Base-by-base conservation (phyloP, 1,140 invertebrate genomes). In the Magallana gigas region DNA sequence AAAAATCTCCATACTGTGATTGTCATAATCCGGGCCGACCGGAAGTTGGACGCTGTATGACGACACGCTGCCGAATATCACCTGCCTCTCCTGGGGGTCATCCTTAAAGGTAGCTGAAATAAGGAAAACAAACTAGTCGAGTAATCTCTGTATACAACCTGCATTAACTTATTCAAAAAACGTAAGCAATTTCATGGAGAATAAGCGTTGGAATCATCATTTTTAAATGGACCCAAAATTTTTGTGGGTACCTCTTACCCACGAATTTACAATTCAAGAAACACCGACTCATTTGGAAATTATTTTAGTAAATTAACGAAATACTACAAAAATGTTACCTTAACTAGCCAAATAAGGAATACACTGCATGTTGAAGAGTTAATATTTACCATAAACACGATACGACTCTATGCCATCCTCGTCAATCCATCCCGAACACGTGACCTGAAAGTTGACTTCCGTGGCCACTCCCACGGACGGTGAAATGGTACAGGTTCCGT, bases 401-500 rank as follows among this genome's bases (percentile, higher is more conserved):
- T 93, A 94, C 14, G 85, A 81, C 1, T 56, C 84, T 14, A 94
- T 91, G 57, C 91, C 88, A 62, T 94, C 89, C 4, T 87, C 84
- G 84, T 93, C 92, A n/a, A 56, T 76, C 93, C 91, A 92, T 29
- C 87, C 90, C 6, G 16, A 59, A 64, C 92, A 93, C 6, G 18
- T 85, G 58, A 93, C 86, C n/a, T 83, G 87, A 68, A 91, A 94
- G 18, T 18, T 85, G 1, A 68, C 91, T 58, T 84, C 9, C 29
- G 76, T 84, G 59, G 89, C 88, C 14, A 83, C 89, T 3, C 91
- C 90, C 6, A 85, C 71, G 7, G 29, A 16, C 0, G 92, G 92
- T 4, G 85, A 62, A 8, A 93, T 86, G 3, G 90, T 83, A 76
- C 93, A 94, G 29, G n/a, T 91, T n/a, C 93, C 93, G 2, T 85